Evolutionary conservation across 2,113 vertebrate genomes (phyloP), one percentile per base, ranked within the genome.

Genomic region (Barnardius zonarius): DNA sequence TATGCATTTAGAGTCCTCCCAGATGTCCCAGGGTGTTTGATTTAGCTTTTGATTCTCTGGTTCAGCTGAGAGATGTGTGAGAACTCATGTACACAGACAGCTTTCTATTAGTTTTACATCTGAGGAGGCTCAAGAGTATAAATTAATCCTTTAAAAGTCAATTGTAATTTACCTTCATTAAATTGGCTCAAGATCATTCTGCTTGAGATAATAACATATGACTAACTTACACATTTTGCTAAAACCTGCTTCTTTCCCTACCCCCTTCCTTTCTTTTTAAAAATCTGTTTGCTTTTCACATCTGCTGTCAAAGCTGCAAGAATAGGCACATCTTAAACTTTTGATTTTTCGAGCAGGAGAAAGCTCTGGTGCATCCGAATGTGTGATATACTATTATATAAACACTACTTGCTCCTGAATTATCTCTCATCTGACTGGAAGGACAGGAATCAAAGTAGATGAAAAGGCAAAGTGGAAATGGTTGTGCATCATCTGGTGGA

Each of bases 91-190:
- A 77, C 6, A 7, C 54, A 70, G 70, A 74, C 44, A 89, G 67
- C 15, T 86, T 94, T 90, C 76, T 90, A 80, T 90, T 88, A 92
- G 49, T 37, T 80, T 9, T 83, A 31, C 23, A 35, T 77, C 49
- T 59, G 55, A 94, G 73, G 14, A 75, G 33, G 68, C 86, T 92
- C 86, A 88, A 52, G 95, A 90, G 79, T 73, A 90, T 92, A 84
- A 83, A 92, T 92, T 86, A 88, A 96, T 93, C 51, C 61, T 84
- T 92, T 93, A 83, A 92, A 96, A 94, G 83, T 95, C 88, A 81
- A 16, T 94, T 92, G 55, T 86, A 86, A 86, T 48, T 75, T 86
- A 31, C 30, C 17, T 52, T 86, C 76, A 93, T 81, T 93, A 97
- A 93, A 90, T 7, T 83, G 76, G 13, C 33, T 86, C 2, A 4